These are phyloP conservation scores for Crotalus viridis DNA, from an alignment of 2,113 vertebrate genomes.

Conservation along the genomic window DNA sequence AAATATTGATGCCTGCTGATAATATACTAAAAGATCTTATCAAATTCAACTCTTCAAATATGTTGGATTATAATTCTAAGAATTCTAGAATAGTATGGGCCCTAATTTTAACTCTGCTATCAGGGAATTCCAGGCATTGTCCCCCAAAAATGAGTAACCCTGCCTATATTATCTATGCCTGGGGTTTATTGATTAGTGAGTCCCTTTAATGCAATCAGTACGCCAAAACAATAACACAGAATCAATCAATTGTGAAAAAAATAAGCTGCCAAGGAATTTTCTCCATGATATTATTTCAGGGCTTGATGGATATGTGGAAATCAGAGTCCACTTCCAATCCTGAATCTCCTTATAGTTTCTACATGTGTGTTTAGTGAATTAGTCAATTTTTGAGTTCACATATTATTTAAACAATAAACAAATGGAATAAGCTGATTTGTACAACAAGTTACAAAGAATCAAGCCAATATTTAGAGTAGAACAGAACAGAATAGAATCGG, in stretches of 20 bases:
- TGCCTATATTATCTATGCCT: neutral
- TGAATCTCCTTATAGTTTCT: neutral
- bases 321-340: neutral
- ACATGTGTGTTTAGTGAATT: neutral
- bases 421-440: neutral
- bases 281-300: neutral
- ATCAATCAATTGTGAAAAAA: neutral
- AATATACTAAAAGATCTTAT: neutral
- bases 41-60: neutral
- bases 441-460: neutral
- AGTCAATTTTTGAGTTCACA: neutral
- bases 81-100: neutral
- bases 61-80: neutral
- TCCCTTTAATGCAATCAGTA: neutral
- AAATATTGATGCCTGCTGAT: neutral
- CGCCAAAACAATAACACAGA: neutral
- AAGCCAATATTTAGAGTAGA: neutral
- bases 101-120: neutral
- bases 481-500: too few relatives aligned
- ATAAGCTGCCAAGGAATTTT: neutral
- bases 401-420: neutral
- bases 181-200: neutral
- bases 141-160: neutral
- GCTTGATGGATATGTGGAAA: neutral
- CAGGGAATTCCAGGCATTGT: neutral